phyloP scores from a whole-genome alignment of 2,888 invertebrate species.

The Ferrisia virgata region DNA sequence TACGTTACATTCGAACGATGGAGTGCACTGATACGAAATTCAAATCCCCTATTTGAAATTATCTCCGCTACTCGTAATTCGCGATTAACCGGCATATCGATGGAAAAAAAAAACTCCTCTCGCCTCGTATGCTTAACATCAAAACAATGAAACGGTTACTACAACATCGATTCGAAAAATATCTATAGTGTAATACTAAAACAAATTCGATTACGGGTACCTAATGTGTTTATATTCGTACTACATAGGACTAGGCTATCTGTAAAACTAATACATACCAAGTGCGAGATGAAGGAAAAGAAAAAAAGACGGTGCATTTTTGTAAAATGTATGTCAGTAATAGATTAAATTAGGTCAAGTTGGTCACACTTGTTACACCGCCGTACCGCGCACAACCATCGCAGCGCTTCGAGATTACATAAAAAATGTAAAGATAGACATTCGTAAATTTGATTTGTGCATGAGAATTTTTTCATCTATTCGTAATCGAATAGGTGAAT shows the following conservation, averaged over 20 bases:
- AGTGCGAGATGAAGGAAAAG: neutral
- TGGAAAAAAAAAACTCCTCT: neutral
- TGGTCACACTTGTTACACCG: slow-evolving; percentile 9
- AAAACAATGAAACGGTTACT: neutral
- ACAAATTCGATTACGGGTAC: neutral
- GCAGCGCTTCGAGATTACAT: neutral
- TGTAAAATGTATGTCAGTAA: slow-evolving; percentile 23
- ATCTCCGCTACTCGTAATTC: neutral
- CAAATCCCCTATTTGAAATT: neutral
- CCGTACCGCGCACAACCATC: too few species aligned
- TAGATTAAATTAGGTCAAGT: slow-evolving; percentile 23
- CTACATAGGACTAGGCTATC: neutral
- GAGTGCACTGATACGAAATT: neutral
- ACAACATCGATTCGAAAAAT: neutral
- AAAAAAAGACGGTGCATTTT: neutral
- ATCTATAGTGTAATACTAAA: neutral
- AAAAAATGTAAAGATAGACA: neutral
- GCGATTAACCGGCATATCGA: neutral
- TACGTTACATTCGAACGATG: neutral
- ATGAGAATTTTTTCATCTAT: neutral
- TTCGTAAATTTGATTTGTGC: neutral
- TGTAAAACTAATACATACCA: too few species aligned
- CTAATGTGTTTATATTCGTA: neutral
- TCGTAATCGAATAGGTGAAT: neutral
- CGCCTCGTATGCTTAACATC: neutral